Base-by-base conservation (phyloP, 1,140 invertebrate species). In the Brachionus asplanchnoidis region DNA sequence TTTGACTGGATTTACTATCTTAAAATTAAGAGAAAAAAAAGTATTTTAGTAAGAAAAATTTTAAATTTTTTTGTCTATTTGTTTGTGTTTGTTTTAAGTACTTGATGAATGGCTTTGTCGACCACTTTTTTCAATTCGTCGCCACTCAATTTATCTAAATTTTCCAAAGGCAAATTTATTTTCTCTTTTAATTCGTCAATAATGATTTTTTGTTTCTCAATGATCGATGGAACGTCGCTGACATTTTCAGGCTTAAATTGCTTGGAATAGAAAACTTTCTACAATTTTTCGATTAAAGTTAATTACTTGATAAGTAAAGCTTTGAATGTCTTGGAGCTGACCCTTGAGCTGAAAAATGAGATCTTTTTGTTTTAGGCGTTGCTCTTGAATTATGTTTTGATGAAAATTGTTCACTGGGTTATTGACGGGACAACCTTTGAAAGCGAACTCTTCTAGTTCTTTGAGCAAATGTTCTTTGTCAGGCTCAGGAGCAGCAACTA, bases 381-480 rank as follows among this genome's bases (percentile, higher is more conserved):
- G 92, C 83, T 92, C 87, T 85, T 90, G 90, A 87, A 94, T 91
- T 88, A 93, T 93, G 11, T 91, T 91, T 87, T 94, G 92, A 85
- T 94, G 91, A 12, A 77, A 32, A 68, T 75, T 80, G 26, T 68
- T 65, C 8, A 32, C 20, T 20, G 78, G n/a, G n/a, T n/a, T n/a
- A n/a, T 92, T 88, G 88, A 92, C 92, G 28, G 93, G 92, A 73
- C 98, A 97, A 56, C 97, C 97, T 85, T 95, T 93, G 88, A 97
- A 98, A 14, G 97, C 97, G 92, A 99, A 99, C 88, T 98, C 95
- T 90, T 99, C 96, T 12, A 99, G 90, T 86, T 97, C 95, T 88
- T 96, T 95, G 28, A 99, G 89, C 87, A 98, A 91, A 79, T 68
- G 93, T 91, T 98, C 95, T 89, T 96, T 96, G 86, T 96, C 93